Evolutionary conservation across 2,888 invertebrate species (phyloP).

Genomic region (Zygogramma bicolorata): DNA sequence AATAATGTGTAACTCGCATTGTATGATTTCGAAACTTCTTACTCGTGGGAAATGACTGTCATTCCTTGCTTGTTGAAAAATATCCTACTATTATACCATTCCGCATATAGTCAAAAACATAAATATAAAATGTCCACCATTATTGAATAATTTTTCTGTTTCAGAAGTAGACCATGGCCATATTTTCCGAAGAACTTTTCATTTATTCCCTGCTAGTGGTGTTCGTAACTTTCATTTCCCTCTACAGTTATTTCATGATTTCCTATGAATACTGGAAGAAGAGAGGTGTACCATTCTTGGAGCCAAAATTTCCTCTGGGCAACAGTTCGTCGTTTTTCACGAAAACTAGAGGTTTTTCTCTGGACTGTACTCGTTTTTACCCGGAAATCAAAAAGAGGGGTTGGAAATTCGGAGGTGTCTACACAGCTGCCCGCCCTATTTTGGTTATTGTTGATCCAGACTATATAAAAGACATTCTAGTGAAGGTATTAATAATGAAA

Average conservation of each 20-base stretch:
- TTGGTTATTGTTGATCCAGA: constrained; percentile 55
- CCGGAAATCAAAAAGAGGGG: constrained; percentile 44
- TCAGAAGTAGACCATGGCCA: neutral
- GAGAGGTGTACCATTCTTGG: constrained; percentile 17
- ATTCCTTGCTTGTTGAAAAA: too few species aligned
- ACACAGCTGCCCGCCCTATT: constrained; percentile 41
- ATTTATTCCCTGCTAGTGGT: neutral
- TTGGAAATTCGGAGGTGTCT: constrained; percentile 47
- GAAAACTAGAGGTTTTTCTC: constrained; percentile 25
- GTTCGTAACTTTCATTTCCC: neutral
- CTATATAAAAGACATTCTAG: constrained; percentile 45
- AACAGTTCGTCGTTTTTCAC: constrained; percentile 3
- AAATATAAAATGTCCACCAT: too few species aligned
- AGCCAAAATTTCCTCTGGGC: constrained; percentile 22
- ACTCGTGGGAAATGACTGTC: too few species aligned
- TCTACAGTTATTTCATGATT: constrained; percentile 18
- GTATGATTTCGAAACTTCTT: too few species aligned
- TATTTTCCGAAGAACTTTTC: neutral
- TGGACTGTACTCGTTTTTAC: constrained; percentile 45
- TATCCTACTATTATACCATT: too few species aligned
- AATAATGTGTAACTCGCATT: too few species aligned
- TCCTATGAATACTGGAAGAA: constrained; percentile 26
- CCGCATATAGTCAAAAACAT: too few species aligned
- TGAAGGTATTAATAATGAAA: constrained; percentile 24
- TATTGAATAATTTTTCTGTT: neutral